These are phyloP conservation scores for Oostethus manadensis DNA, from an alignment of 2,113 vertebrate genomes.

Conservation along the genomic window DNA sequence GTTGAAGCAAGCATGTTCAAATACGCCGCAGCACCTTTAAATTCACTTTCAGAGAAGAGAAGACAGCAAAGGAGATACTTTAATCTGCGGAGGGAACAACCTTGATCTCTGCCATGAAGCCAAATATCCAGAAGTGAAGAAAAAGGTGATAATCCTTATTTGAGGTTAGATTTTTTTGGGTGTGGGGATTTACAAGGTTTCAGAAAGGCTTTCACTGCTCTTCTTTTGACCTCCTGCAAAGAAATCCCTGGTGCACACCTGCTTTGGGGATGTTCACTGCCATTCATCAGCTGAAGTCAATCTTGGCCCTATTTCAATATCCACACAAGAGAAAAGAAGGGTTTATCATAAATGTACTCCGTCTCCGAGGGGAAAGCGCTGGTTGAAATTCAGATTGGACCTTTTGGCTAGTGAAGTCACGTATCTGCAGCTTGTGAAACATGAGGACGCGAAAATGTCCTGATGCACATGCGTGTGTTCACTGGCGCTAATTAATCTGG, in stretches of 20 bases:
- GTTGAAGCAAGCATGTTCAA: slow-evolving; percentile 7
- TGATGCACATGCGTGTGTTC: slow-evolving; percentile 40
- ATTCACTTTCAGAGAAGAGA: slow-evolving; percentile 10
- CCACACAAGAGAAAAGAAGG: neutral
- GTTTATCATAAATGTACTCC: slow-evolving; percentile 7
- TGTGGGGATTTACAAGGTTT: slow-evolving; percentile 15
- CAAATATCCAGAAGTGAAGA: slow-evolving; percentile 18
- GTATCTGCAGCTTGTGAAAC: slow-evolving; percentile 28
- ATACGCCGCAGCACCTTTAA: slow-evolving; percentile 3
- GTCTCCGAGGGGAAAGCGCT: slow-evolving; percentile 3
- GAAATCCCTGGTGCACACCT: slow-evolving; percentile 21
- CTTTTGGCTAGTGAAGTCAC: slow-evolving; percentile 20
- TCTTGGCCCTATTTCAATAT: slow-evolving; percentile 10
- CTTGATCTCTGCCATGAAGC: slow-evolving; percentile 18
- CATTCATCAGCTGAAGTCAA: slow-evolving; percentile 22
- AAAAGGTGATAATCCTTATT: slow-evolving; percentile 21
- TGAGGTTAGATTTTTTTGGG: slow-evolving; percentile 7
- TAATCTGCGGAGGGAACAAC: neutral
- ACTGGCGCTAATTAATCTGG: slow-evolving; percentile 25
- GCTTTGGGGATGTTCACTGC: slow-evolving; percentile 14
- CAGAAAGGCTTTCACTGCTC: slow-evolving; percentile 11
- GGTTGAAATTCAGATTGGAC: slow-evolving; percentile 26
- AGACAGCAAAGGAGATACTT: slow-evolving; percentile 10
- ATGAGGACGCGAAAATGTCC: neutral
- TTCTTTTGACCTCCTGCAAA: slow-evolving; percentile 24